These are phyloP conservation scores for Folsomia candida DNA, from an alignment of 2,888 invertebrate genomes.

Conservation along the genomic window DNA sequence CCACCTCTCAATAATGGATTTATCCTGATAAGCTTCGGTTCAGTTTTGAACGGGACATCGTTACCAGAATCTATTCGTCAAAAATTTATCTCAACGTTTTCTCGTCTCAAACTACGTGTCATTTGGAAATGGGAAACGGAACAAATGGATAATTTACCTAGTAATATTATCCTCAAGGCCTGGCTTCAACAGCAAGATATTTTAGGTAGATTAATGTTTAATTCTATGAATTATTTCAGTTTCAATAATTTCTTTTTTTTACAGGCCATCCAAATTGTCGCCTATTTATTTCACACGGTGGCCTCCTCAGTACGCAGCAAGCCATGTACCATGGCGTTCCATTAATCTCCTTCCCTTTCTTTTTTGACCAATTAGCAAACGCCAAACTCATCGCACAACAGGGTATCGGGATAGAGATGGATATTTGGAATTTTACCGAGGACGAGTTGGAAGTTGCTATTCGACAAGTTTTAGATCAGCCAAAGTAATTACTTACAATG, in stretches of 20 bases:
- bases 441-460: too few species aligned
- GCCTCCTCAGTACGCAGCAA: constrained; percentile 18
- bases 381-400: too few species aligned
- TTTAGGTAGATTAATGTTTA: too few species aligned
- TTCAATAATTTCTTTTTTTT: not conserved
- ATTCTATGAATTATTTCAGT: not conserved
- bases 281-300: not conserved
- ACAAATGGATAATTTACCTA: constrained; percentile 59
- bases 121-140: constrained; percentile 80
- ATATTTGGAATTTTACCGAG: too few species aligned
- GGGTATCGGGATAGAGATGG: too few species aligned
- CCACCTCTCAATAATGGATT: constrained; percentile 66
- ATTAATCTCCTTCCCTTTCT: too few species aligned
- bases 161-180: constrained; percentile 62
- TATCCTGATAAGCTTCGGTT: constrained; percentile 81
- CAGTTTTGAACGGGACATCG: constrained; percentile 73
- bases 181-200: constrained; percentile 74
- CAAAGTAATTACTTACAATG: too few species aligned
- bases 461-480: too few species aligned
- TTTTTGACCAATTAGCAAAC: too few species aligned
- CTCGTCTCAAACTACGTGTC: constrained; percentile 73
- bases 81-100: constrained; percentile 70
- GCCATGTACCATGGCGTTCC: constrained; percentile 21
- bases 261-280: not conserved
- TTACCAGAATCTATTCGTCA: constrained; percentile 73